These are phyloP conservation scores for Platycheirus rosarum DNA, from an alignment of 2,888 invertebrate species.

Conservation along the genomic window DNA sequence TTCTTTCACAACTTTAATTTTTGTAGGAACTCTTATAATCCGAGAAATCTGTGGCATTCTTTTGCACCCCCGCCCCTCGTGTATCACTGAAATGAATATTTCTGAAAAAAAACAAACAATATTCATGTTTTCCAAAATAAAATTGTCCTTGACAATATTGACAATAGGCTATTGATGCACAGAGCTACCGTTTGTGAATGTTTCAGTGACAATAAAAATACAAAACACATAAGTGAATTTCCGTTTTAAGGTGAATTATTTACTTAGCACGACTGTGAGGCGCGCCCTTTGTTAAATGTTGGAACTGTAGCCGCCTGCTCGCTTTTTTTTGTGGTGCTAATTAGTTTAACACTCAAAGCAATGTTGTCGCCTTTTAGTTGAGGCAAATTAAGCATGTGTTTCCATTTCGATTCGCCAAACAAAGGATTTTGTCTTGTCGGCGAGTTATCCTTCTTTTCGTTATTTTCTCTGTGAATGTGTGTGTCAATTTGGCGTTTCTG, in stretches of 20 bases:
- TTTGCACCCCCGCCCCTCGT: too few relatives aligned
- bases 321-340: slow-evolving; percentile 54
- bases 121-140: too few relatives aligned
- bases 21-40: too few relatives aligned
- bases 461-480: background rate
- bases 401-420: slow-evolving; percentile 25
- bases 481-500: background rate
- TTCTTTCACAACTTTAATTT: too few relatives aligned
- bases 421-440: slow-evolving; percentile 40
- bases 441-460: background rate
- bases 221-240: background rate
- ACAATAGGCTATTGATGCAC: too few relatives aligned
- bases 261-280: slow-evolving; percentile 44
- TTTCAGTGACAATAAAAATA: background rate
- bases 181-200: background rate
- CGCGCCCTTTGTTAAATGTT: slow-evolving; percentile 54
- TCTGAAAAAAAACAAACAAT: too few relatives aligned
- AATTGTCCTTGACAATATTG: too few relatives aligned
- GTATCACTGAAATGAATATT: too few relatives aligned
- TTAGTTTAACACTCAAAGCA: slow-evolving; percentile 63
- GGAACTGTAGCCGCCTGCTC: slow-evolving; percentile 16
- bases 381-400: slow-evolving; percentile 6
- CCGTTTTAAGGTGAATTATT: slow-evolving; percentile 18
- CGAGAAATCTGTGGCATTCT: too few relatives aligned
- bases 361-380: slow-evolving; percentile 28